Base-by-base conservation (phyloP, 2,888 invertebrate species). In the Esperia sulphurella region DNA sequence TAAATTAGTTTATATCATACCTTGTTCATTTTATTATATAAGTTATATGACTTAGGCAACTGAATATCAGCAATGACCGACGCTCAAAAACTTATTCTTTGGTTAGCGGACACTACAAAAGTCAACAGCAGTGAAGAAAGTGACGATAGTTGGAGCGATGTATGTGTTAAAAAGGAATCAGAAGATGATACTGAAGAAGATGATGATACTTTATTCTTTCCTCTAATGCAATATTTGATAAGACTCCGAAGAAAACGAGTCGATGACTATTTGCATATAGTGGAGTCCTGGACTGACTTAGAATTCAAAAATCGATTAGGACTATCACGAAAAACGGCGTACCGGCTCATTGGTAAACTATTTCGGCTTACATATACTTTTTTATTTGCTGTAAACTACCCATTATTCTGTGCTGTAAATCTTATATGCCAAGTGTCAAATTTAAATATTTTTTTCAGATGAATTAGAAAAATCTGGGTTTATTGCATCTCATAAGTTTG, bases 401-500 rank as follows among this genome's bases (percentile, higher is more conserved):
- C 8, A 30, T 30, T n/a, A n/a, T 30, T 30, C 6, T 8, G 8
- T 8, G 6, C 8, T 30, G 30, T 12, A 37, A 12, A 10, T 2
- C 13, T 37, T 37, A 7, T 12, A 37, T 3, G 12, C 2, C 6
- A 12, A 12, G 8, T 1, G 5, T 12, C 37, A 12, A 1, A 12
- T 7, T 4, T 14, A 14, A 14, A 8, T 39, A 8, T 13, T 5
- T 39, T 9, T 39, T 39, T 12, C 77, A 82, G 81, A 71, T 72
- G 80, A 79, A 51, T 65, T 81, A 47, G 77, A 79, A 49, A 71
- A 71, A 41, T 82, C 81, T 40, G 80, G 81, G 44, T 76, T 68
- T 49, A 80, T 82, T 58, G 79, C 81, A 46, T 68, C 72, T 38
- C 79, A 81, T 49, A 80, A 74, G 49, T 81, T 80, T 66, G 81